Conservation (phyloP, 2,797 vertebrate genomes). For the Linurgus olivaceus region DNA sequence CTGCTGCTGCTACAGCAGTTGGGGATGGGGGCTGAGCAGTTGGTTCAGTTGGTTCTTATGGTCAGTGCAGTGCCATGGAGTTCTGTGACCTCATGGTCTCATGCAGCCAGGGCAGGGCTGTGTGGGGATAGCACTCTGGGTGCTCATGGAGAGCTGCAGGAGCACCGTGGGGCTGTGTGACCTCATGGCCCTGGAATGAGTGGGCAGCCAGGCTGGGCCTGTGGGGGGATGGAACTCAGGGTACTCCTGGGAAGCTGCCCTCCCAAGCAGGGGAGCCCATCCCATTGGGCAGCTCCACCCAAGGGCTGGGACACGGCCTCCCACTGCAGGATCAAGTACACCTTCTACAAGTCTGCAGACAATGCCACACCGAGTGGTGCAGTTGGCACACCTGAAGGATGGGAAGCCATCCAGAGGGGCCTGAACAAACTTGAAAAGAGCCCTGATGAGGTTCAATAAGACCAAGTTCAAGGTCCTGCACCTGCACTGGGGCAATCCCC, state of each 20-base stretch:
- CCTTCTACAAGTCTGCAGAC: not conserved
- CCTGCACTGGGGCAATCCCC: not conserved
- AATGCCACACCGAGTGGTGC: not conserved
- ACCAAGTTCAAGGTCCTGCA: not conserved
- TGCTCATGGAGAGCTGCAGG: not conserved
- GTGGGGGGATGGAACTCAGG: not conserved
- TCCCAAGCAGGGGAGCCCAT: not conserved
- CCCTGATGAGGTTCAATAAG: not conserved
- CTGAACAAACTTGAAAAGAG: not conserved
- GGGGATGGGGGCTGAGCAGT: not conserved
- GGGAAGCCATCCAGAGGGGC: not conserved
- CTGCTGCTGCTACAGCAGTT: not conserved
- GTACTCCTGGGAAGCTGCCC: not conserved
- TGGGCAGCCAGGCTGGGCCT: accelerated
- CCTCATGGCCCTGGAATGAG: not conserved
- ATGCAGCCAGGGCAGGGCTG: not conserved
- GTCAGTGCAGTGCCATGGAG: not conserved
- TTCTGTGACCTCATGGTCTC: not conserved
- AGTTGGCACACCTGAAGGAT: not conserved
- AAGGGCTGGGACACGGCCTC: not conserved
- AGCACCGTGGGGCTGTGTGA: not conserved
- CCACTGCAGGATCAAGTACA: not conserved
- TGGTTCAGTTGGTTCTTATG: not conserved
- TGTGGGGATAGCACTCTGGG: not conserved
- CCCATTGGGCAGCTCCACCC: not conserved